phyloP scores from a whole-genome alignment of 2,888 invertebrate genomes.

The Mimumesa dahlbomi region DNA sequence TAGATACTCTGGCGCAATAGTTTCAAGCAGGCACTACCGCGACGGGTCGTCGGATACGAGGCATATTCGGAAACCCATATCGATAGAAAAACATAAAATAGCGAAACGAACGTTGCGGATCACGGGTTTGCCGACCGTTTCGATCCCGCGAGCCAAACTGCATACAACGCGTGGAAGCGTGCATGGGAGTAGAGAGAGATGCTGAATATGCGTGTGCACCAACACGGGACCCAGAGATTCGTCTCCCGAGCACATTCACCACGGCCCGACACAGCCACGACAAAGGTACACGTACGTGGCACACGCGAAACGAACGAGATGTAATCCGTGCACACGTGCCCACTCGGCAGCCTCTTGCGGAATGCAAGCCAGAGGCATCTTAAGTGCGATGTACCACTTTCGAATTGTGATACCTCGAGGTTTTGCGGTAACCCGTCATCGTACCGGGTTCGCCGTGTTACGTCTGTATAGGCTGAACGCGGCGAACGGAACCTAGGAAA shows the following conservation, averaged over 20 bases:
- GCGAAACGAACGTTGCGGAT: no score
- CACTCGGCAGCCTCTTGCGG: constrained; percentile 60
- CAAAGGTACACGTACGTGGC: neutral
- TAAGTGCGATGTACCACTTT: constrained; percentile 73
- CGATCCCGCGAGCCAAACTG: no score
- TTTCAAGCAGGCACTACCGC: no score
- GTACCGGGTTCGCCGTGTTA: constrained; percentile 3
- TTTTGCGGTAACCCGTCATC: constrained; percentile 59
- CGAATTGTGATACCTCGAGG: constrained; percentile 69
- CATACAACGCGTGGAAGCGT: neutral
- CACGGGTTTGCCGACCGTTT: no score
- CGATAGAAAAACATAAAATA: no score
- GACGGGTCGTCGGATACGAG: no score
- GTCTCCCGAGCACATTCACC: no score
- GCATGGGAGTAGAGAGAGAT: neutral
- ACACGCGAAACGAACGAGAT: constrained; percentile 16
- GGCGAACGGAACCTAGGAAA: neutral
- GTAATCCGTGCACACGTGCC: constrained; percentile 58
- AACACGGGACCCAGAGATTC: neutral
- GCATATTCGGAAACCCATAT: no score
- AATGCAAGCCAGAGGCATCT: constrained; percentile 71
- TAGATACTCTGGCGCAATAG: no score
- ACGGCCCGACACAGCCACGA: neutral
- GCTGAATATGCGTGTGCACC: neutral
- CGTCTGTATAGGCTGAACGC: neutral